Evolutionary conservation across 2,797 vertebrate genomes (phyloP), one percentile per base, ranked within the genome.

Genomic region (Epinephelus awoara): DNA sequence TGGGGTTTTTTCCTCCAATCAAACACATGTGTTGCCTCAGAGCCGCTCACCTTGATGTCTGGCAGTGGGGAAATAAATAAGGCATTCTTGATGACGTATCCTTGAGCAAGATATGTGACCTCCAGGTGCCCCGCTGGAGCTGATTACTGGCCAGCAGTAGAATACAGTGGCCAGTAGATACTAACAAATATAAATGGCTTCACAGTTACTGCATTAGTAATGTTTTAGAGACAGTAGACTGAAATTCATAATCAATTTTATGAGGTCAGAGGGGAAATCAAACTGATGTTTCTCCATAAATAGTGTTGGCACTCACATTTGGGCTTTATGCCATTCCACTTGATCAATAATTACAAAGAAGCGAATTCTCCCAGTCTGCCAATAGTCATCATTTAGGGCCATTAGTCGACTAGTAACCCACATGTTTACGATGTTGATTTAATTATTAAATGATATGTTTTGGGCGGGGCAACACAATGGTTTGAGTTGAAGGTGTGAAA

Each of bases 221-320:
- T 23, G 5, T 68, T 61, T 57, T 17, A 57, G 44, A 66, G 42
- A 38, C 21, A 38, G 17, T 47, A 0, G 42, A 42, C 63, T 67
- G 2, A 62, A 70, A 55, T 29, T 59, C 5, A 54, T 58, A 13
- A 40, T 77, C 11, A 55, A 61, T 12, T 42, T 59, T 9, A 58
- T 18, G 3, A 57, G 46, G 25, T 49, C 19, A 56, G 58, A 59
- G 1, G 23, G 6, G 34, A 13, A 57, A 61, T 2, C 21, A 65
- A 25, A 27, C 18, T 18, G 13, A 50, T 55, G 4, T 54, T 49
- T 13, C 13, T 54, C 13, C 13, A 66, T 5, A 42, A 57, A 50
- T 13, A 8, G 17, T 11, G 27, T 47, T 46, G 46, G 2, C 23
- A 66, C 17, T 55, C 50, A 27, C 47, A 67, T 42, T 56, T 46